These are phyloP conservation scores for Sebastes melanostomus DNA, from an alignment of 2,797 vertebrate species.

Conservation along the genomic window DNA sequence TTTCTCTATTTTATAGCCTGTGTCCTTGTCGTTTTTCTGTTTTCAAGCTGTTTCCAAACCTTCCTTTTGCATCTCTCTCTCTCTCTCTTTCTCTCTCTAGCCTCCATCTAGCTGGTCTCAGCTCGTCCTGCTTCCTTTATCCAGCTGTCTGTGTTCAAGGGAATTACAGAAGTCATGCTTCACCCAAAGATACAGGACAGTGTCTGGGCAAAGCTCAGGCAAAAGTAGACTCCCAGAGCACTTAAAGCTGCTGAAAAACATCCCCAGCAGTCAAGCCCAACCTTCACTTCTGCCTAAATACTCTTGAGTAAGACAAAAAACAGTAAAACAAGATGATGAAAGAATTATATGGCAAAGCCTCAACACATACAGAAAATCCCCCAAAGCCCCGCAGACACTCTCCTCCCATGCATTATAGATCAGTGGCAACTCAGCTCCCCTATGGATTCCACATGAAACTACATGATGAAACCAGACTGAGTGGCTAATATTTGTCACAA, in stretches of 20 bases:
- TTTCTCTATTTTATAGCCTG: slow-evolving; percentile 25
- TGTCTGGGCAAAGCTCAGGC: slow-evolving; percentile 53
- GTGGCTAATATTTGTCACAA: slow-evolving; percentile 63
- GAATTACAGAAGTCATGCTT: slow-evolving; percentile 64
- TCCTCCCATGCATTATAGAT: slow-evolving; percentile 71
- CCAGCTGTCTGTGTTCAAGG: slow-evolving; percentile 52
- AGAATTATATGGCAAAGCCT: slow-evolving; percentile 71
- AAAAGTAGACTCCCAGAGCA: slow-evolving; percentile 50
- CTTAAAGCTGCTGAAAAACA: slow-evolving; percentile 65
- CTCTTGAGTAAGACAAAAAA: slow-evolving; percentile 42
- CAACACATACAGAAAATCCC: slow-evolving; percentile 58
- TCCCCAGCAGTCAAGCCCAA: slow-evolving; percentile 62
- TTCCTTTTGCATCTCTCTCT: slow-evolving; percentile 2
- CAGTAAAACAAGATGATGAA: slow-evolving; percentile 63
- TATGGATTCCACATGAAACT: slow-evolving; percentile 57
- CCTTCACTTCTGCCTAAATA: slow-evolving; percentile 70
- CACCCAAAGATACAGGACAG: slow-evolving; percentile 52
- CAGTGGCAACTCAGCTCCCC: slow-evolving; percentile 61
- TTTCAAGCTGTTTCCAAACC: slow-evolving; percentile 37
- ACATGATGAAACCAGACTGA: slow-evolving; percentile 48
- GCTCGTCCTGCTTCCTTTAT: slow-evolving; percentile 46
- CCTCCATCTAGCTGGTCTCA: slow-evolving; percentile 20
- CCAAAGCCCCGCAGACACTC: slow-evolving; percentile 57
- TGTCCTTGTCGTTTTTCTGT: slow-evolving; percentile 29
- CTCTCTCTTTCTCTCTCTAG: background rate